Evolutionary conservation across 2,113 vertebrate species (phyloP).

Genomic region (Pterocles gutturalis): DNA sequence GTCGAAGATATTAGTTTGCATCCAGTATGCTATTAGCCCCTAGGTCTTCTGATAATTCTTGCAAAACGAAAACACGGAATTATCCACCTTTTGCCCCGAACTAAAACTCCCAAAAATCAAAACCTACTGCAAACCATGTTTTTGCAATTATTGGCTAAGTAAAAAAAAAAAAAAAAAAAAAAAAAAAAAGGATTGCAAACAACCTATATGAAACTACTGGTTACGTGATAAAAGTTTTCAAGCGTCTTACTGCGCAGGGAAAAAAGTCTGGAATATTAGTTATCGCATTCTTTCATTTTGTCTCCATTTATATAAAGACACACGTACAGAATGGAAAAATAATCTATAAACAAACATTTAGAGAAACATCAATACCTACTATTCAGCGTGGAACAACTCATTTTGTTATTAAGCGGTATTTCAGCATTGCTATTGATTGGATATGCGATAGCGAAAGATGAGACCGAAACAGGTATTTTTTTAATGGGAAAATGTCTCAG

Average conservation of each 20-base stretch:
- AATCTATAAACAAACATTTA: conserved; percentile 48
- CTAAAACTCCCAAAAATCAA: background rate
- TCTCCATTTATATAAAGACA: background rate
- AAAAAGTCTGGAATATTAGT: background rate
- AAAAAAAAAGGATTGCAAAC: background rate
- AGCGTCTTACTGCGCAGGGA: background rate
- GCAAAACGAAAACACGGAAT: background rate
- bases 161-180: background rate
- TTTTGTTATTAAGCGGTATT: conserved; percentile 65
- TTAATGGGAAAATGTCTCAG: background rate
- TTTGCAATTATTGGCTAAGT: background rate
- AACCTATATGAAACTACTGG: background rate
- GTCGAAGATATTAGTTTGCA: background rate
- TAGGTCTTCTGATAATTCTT: background rate
- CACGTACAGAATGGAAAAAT: background rate
- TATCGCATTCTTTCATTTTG: background rate
- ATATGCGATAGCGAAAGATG: conserved; percentile 11
- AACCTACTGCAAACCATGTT: background rate
- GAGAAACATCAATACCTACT: conserved; percentile 43
- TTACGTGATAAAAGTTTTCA: background rate
- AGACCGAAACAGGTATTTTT: background rate
- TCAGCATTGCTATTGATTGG: conserved; percentile 48
- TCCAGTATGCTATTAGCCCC: background rate
- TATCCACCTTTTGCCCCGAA: background rate
- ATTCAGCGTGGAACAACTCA: conserved; percentile 5